Evolutionary conservation across 1,140 invertebrate species (phyloP).

Genomic region (Neuroterus valhalla): DNA sequence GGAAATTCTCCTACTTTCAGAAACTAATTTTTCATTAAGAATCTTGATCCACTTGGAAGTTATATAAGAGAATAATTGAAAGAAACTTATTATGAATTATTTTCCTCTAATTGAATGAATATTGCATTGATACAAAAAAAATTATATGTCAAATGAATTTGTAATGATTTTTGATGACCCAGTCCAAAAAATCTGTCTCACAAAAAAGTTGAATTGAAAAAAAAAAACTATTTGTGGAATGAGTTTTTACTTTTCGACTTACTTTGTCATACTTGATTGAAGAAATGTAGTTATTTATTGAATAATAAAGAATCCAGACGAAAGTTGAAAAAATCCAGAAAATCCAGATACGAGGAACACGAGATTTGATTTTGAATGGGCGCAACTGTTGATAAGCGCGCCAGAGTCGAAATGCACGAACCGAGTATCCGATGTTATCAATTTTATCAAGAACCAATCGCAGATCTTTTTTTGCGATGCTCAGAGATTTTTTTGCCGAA

Average conservation of each 20-base stretch:
- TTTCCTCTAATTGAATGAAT: no score
- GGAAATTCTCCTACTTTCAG: no score
- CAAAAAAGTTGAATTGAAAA: not conserved
- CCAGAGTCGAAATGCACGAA: conserved; percentile 43
- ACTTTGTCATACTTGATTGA: conserved; percentile 51
- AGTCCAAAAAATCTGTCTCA: not conserved
- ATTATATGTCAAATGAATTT: no score
- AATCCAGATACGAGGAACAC: conserved; percentile 47
- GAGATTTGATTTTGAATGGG: conserved; percentile 32
- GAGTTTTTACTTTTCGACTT: not conserved
- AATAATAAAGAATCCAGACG: conserved; percentile 41
- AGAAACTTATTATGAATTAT: no score
- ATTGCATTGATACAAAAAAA: no score
- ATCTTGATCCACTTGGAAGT: no score
- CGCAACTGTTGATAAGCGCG: conserved; percentile 42
- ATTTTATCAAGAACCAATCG: conserved; percentile 50
- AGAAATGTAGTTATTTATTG: conserved; percentile 35
- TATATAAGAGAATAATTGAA: no score
- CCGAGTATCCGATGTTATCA: conserved; percentile 36
- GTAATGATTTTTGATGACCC: no score
- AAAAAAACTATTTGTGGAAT: not conserved
- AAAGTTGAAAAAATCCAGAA: conserved; percentile 37
- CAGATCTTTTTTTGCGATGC: conserved; percentile 56
- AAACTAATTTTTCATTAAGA: no score
- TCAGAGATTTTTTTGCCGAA: conserved; percentile 41